phyloP scores from a whole-genome alignment of 2,113 vertebrate genomes.

The Oenanthe melanoleuca region DNA sequence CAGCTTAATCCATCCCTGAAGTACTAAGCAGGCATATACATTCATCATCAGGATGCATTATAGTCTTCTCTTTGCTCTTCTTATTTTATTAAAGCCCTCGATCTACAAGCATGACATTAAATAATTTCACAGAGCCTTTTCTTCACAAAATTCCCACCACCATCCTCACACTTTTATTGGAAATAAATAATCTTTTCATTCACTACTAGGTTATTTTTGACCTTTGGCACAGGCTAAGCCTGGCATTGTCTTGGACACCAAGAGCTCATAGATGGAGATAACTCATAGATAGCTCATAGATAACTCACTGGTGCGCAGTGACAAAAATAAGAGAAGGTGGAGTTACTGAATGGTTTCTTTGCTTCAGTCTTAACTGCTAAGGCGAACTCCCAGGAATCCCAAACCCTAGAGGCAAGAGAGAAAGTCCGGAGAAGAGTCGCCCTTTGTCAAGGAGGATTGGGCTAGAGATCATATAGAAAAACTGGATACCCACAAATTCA shows the following conservation, averaged over 20 bases:
- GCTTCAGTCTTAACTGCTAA: background rate
- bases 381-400: background rate
- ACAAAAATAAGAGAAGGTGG: background rate
- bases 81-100: constrained; percentile 58
- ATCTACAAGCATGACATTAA: constrained; percentile 24
- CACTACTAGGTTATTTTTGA: background rate
- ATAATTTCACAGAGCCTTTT: background rate
- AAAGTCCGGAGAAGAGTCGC: background rate
- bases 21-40: constrained; percentile 47
- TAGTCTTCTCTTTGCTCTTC: constrained; percentile 48
- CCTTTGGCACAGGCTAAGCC: background rate
- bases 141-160: background rate
- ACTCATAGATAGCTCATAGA: background rate
- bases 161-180: background rate
- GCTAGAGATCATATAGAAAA: background rate
- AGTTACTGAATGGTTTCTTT: background rate
- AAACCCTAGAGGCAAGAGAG: background rate
- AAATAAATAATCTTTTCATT: background rate
- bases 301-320: background rate
- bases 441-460: background rate
- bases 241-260: background rate
- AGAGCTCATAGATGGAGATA: background rate
- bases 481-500: background rate
- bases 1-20: constrained; percentile 72
- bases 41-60: constrained; percentile 54